phyloP scores from a whole-genome alignment of 2,113 vertebrate species.

The Mohoua ochrocephala region DNA sequence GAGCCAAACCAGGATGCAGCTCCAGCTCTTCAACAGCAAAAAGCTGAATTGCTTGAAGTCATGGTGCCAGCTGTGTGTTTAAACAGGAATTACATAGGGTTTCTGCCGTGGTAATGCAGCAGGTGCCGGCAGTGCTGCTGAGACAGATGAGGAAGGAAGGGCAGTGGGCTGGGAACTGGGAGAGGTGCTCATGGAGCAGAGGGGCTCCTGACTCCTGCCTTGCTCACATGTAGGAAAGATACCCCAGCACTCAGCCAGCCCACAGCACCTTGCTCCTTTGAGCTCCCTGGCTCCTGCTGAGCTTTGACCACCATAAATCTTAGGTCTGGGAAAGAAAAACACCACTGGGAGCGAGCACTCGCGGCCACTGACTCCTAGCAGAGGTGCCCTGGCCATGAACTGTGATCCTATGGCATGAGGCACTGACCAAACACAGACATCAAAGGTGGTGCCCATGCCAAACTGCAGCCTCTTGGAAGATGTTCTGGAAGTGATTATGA shows the following conservation, averaged over 20 bases:
- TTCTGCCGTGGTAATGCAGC: neutral
- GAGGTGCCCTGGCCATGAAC: neutral
- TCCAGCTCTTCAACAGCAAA: neutral
- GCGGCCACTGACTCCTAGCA: neutral
- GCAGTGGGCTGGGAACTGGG: neutral
- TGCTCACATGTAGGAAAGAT: neutral
- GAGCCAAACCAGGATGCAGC: neutral
- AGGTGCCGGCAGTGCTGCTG: neutral
- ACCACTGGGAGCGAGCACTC: rapidly evolving
- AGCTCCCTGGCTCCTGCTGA: neutral
- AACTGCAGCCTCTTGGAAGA: slow-evolving; percentile 32
- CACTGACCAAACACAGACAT: neutral
- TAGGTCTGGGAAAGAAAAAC: neutral
- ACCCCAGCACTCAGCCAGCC: neutral
- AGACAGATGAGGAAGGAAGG: neutral
- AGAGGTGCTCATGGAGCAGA: neutral
- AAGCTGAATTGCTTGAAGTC: neutral
- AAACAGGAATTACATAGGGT: neutral
- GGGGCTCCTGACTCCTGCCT: neutral
- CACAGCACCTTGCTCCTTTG: neutral
- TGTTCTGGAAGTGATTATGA: neutral
- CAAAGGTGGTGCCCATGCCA: neutral
- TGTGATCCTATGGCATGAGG: neutral
- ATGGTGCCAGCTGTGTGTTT: neutral
- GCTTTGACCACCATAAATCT: neutral